Evolutionary conservation across 2,888 invertebrate genomes (phyloP), one percentile per base, ranked within the genome.

Genomic region (Pammene aurita): DNA sequence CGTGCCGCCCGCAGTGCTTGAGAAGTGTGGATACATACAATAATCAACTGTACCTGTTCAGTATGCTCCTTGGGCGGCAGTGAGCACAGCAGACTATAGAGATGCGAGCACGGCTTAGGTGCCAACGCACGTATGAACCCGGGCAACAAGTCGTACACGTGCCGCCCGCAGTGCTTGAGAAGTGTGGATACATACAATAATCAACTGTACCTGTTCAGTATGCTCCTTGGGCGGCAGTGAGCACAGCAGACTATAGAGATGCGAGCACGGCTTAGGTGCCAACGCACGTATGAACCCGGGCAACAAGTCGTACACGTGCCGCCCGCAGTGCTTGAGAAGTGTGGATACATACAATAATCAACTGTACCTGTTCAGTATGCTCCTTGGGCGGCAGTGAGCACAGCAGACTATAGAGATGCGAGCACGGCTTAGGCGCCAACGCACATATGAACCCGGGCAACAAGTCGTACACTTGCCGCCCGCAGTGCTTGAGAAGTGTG

Each of bases 1-100:
- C 98, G 73, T 98, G 98, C 78, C 98, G 96, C 0, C 98, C 96
- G 84, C 98, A 98, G 85, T 98, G 98, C 85, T 98, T 98, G 62
- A 98, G 87, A n/a, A n/a, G n/a, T n/a, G n/a, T n/a, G n/a, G n/a
- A n/a, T n/a, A 7, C 52, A 6, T 5, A 6, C 6, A 18, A 50
- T 5, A 11, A 18, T 13, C 11, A 13, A 26, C 5, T 7, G 78
- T 78, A 96, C 96, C 93, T 97, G 97, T 88, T 98, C 98, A 0
- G 97, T 98, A 80, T 98, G 98, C 77, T 98, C 97, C 77, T 96
- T 96, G 0, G 97, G 96, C 80, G 98, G 98, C 78, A 98, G 90
- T 75, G 96, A 95, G 74, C 97, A 96, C n/a, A 98, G 92, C 68
- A 98, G 90, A 72, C 96, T 95, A 79, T 98, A 97, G 13, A 98